Percentiles rank a stretch among this genome's conserved stretches.
Conservation (phyloP, 2,113 vertebrate species). For the Lophotis ruficrista region DNA sequence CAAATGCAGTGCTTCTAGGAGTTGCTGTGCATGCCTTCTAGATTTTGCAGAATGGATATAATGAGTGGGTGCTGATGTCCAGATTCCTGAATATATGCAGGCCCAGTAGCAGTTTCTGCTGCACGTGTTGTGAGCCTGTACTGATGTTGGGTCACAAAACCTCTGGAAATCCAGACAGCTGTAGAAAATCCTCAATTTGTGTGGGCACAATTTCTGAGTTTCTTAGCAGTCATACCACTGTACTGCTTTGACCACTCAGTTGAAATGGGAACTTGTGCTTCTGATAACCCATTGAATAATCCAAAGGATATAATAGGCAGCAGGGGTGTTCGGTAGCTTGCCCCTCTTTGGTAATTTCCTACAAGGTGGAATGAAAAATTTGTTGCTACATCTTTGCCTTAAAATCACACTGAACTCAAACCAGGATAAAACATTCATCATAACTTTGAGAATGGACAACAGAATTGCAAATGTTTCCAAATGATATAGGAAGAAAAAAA, state of each 20-base stretch:
- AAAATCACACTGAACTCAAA: not conserved
- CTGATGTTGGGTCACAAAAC: accelerated
- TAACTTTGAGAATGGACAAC: not conserved
- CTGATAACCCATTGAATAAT: not conserved
- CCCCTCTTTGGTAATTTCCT: not conserved
- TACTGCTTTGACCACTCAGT: not conserved
- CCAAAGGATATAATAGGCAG: not conserved
- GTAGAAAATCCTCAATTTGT: not conserved
- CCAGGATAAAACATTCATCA: accelerated
- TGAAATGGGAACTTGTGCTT: not conserved
- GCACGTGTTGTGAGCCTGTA: accelerated
- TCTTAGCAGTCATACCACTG: not conserved
- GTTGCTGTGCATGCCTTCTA: not conserved
- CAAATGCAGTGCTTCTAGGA: not conserved
- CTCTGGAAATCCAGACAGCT: not conserved
- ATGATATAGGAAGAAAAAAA: not conserved
- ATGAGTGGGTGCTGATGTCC: not conserved
- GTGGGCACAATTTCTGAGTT: not conserved
- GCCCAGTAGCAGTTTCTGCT: not conserved
- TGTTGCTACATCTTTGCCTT: not conserved
- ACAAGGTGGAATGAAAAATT: not conserved
- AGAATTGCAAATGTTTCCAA: not conserved
- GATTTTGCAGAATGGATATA: not conserved
- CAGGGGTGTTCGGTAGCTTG: not conserved
- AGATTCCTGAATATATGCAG: not conserved